Conservation (phyloP, 2,113 vertebrate genomes). For the Saimiri boliviensis region DNA sequence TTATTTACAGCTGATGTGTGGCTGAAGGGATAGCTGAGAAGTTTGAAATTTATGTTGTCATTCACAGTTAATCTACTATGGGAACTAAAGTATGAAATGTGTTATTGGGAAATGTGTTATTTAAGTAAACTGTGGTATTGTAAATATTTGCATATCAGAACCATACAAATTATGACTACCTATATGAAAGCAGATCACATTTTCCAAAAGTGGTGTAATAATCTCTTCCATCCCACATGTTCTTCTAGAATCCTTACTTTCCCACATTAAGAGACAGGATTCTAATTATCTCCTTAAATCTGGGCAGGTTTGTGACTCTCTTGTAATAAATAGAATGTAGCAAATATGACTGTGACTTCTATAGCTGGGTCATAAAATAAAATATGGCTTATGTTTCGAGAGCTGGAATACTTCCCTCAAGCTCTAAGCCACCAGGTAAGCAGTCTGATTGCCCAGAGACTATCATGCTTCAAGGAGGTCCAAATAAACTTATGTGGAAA, state of each 20-base stretch:
- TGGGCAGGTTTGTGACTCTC: not conserved
- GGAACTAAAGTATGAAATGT: not conserved
- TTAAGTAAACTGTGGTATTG: not conserved
- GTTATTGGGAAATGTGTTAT: not conserved
- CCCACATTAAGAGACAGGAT: not conserved
- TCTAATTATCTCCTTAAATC: not conserved
- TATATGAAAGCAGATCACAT: not conserved
- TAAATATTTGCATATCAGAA: not conserved
- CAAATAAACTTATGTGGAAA: not conserved
- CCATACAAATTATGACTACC: not conserved
- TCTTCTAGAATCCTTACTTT: not conserved
- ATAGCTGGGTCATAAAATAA: not conserved
- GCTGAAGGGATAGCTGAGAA: not conserved
- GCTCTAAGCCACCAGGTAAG: not conserved
- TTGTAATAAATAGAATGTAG: not conserved
- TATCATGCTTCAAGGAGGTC: not conserved
- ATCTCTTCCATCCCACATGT: not conserved
- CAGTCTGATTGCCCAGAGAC: not conserved
- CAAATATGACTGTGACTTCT: not conserved
- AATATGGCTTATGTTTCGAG: not conserved
- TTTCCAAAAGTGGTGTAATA: not conserved
- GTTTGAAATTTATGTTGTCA: not conserved
- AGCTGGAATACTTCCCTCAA: not conserved
- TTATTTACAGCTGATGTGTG: not conserved
- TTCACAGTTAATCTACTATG: not conserved